Conservation (phyloP, 2,888 invertebrate genomes). For the Noctua comes region DNA sequence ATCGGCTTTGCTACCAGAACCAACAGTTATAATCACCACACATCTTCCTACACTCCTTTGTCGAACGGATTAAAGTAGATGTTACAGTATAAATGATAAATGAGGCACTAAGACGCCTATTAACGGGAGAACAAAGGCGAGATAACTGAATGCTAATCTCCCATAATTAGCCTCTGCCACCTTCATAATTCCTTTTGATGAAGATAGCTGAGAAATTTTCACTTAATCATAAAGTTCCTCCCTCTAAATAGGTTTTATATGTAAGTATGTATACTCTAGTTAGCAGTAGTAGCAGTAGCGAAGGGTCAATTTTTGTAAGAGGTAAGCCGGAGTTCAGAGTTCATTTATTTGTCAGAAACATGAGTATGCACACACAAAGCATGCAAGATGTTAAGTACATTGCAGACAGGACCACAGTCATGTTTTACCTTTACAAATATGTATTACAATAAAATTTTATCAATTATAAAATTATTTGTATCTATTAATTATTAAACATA, state of each 20-base stretch:
- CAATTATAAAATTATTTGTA: no score
- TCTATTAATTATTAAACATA: no score
- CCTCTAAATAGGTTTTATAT: conserved; percentile 1
- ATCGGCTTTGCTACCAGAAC: not conserved
- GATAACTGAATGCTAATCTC: conserved; percentile 45
- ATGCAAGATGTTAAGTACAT: no score
- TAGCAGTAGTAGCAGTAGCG: no score
- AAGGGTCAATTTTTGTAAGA: no score
- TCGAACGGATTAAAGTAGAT: not conserved
- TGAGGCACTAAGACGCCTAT: conserved; percentile 17
- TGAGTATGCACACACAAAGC: no score
- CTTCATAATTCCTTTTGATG: conserved; percentile 47
- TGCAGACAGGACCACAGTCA: no score
- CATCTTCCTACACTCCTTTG: not conserved
- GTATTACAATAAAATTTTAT: no score
- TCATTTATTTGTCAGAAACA: no score
- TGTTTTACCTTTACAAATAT: no score
- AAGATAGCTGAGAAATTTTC: conserved; percentile 33
- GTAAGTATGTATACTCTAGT: not conserved
- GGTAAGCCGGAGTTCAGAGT: no score
- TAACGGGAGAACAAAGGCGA: conserved; percentile 33
- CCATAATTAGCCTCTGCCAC: conserved; percentile 37
- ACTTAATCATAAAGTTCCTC: not conserved
- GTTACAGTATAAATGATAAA: conserved; percentile 27
- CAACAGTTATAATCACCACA: not conserved